Conservation (phyloP, 64 coral and sea anemone genomes). For the Pocillopora damicornis region DNA sequence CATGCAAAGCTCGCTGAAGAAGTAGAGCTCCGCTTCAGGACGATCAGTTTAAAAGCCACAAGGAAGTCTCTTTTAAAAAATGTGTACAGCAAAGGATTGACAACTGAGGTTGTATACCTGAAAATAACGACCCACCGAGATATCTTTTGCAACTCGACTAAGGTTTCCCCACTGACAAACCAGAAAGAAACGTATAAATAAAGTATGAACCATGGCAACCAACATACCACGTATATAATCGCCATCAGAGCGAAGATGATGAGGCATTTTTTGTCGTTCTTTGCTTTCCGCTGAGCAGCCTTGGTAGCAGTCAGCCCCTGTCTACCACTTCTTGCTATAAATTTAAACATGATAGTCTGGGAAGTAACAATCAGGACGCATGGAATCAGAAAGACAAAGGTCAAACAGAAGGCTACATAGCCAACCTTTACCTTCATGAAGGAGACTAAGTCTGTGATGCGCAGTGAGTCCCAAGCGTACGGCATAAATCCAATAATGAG, state of each 20-base stretch:
- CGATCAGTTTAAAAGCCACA: constrained; percentile 24
- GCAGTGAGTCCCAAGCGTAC: background rate
- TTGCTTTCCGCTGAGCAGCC: background rate
- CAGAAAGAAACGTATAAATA: constrained; percentile 1
- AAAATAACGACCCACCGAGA: constrained; percentile 35
- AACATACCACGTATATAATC: constrained; percentile 40
- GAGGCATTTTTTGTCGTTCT: constrained; percentile 52
- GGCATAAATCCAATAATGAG: background rate
- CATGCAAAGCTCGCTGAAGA: too few species aligned
- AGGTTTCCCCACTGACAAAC: background rate
- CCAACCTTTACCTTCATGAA: constrained; percentile 20
- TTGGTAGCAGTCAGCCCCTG: background rate
- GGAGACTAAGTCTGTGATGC: background rate
- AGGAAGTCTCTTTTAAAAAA: constrained; percentile 70
- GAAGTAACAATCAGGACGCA: constrained; percentile 33
- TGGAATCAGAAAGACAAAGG: constrained; percentile 47
- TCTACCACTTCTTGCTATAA: constrained; percentile 8
- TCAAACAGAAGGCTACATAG: constrained; percentile 44
- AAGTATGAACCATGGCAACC: constrained; percentile 61
- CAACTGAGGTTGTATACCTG: constrained; percentile 36
- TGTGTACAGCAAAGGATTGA: constrained; percentile 64
- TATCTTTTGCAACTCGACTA: background rate
- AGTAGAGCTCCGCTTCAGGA: background rate
- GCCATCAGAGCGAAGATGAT: constrained; percentile 51
- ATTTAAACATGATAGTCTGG: constrained; percentile 44